A percentile compares a stretch with the other conserved stretches of the same genome.
These are phyloP conservation scores for Hypselothyrea guttata DNA, from an alignment of 2,888 invertebrate species.

Conservation along the genomic window DNA sequence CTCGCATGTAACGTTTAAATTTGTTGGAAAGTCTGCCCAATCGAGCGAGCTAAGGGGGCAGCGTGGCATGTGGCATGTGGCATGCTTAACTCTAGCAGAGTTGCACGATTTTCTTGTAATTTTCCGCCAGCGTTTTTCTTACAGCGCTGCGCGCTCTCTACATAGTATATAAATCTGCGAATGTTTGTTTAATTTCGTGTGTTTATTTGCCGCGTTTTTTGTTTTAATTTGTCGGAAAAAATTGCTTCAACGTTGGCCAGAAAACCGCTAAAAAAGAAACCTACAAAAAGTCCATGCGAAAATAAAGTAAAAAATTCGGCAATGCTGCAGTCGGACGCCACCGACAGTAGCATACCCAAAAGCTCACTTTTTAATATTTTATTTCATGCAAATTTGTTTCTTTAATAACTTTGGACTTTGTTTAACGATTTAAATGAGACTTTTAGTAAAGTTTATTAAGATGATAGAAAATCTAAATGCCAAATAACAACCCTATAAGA, in stretches of 20 bases:
- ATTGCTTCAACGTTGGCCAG: conserved; percentile 34
- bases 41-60: conserved; percentile 9
- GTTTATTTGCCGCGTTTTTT: conserved; percentile 60
- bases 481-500: too few species aligned
- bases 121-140: conserved; percentile 70
- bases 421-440: too few species aligned
- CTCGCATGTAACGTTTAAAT: conserved; percentile 78
- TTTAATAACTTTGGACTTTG: too few species aligned
- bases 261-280: conserved; percentile 17
- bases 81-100: conserved; percentile 68
- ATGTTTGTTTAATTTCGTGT: conserved; percentile 79
- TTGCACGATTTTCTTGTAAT: conserved; percentile 81
- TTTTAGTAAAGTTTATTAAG: too few species aligned
- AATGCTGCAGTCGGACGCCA: too few species aligned
- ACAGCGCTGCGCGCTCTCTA: conserved; percentile 34
- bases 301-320: too few species aligned
- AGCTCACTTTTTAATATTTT: too few species aligned
- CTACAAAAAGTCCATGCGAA: conserved; percentile 20
- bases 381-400: too few species aligned
- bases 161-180: conserved; percentile 68
- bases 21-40: conserved; percentile 65
- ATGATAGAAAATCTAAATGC: too few species aligned
- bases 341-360: too few species aligned
- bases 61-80: conserved; percentile 52
- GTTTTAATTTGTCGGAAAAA: conserved; percentile 72